These are phyloP conservation scores for Lamellibrachia luymesi DNA, from an alignment of 1,140 invertebrate genomes.

Conservation along the genomic window DNA sequence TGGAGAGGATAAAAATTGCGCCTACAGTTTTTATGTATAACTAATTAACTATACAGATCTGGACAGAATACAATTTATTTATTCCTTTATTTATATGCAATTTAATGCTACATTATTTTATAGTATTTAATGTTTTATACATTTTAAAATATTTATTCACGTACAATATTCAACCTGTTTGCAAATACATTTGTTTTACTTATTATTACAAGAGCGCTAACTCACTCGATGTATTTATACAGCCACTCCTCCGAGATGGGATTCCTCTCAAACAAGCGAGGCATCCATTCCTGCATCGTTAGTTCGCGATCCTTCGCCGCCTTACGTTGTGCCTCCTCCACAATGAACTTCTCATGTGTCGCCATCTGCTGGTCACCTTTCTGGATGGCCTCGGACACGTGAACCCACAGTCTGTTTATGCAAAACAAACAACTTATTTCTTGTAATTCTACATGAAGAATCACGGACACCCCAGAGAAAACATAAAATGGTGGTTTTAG, in stretches of 20 bases:
- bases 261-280: conserved; percentile 73
- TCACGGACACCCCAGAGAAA: neutral
- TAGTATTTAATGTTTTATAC: neutral
- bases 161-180: too few relatives aligned
- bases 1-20: too few relatives aligned
- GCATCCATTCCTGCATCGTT: conserved; percentile 66
- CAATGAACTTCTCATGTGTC: conserved; percentile 82
- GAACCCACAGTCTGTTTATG: conserved; percentile 69
- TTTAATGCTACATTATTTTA: too few relatives aligned
- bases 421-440: neutral
- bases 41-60: too few relatives aligned
- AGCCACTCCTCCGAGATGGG: conserved; percentile 69
- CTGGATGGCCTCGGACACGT: conserved; percentile 78
- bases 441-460: neutral
- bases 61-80: neutral
- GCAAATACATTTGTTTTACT: too few relatives aligned
- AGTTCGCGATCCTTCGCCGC: conserved; percentile 68
- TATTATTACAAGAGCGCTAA: too few relatives aligned
- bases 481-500: neutral
- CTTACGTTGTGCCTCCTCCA: conserved; percentile 82
- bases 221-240: conserved; percentile 68
- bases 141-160: neutral
- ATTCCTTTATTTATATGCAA: too few relatives aligned
- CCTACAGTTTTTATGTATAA: too few relatives aligned
- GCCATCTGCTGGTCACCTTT: conserved; percentile 78